These are phyloP conservation scores for Saccopteryx bilineata DNA, from an alignment of 2,113 vertebrate genomes.

Conservation along the genomic window DNA sequence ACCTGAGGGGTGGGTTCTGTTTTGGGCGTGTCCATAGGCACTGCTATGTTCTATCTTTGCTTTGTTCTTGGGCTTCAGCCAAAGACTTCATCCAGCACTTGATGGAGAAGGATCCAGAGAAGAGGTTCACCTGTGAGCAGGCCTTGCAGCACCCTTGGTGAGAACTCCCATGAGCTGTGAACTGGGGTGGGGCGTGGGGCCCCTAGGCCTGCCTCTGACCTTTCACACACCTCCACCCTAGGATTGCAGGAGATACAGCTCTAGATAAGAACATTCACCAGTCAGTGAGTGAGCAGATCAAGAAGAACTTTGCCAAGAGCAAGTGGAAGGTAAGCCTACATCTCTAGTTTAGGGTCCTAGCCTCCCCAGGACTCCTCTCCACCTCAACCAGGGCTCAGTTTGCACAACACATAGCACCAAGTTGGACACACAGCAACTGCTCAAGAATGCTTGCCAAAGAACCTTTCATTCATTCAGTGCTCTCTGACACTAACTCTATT, in stretches of 20 bases:
- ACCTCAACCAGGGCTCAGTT: not conserved
- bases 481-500: not conserved
- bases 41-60: conserved; percentile 27
- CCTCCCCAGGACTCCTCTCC: not conserved
- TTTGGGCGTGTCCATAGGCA: not conserved
- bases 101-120: conserved; percentile 95
- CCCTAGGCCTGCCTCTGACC: not conserved
- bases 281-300: conserved; percentile 98
- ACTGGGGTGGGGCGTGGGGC: not conserved
- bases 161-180: not conserved
- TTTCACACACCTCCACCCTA: conserved; percentile 62
- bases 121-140: conserved; percentile 96
- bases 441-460: conserved; percentile 28
- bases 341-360: not conserved
- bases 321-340: conserved; percentile 95
- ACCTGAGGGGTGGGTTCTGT: not conserved
- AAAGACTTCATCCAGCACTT: conserved; percentile 98
- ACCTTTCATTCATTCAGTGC: not conserved
- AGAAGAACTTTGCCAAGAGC: conserved; percentile 99
- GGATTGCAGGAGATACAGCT: conserved; percentile 98
- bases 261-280: conserved; percentile 99
- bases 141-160: conserved; percentile 98
- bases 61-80: conserved; percentile 86
- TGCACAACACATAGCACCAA: not conserved
- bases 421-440: not conserved